Conservation (phyloP, 2,113 vertebrate genomes). For the Melanostigma gelatinosum region DNA sequence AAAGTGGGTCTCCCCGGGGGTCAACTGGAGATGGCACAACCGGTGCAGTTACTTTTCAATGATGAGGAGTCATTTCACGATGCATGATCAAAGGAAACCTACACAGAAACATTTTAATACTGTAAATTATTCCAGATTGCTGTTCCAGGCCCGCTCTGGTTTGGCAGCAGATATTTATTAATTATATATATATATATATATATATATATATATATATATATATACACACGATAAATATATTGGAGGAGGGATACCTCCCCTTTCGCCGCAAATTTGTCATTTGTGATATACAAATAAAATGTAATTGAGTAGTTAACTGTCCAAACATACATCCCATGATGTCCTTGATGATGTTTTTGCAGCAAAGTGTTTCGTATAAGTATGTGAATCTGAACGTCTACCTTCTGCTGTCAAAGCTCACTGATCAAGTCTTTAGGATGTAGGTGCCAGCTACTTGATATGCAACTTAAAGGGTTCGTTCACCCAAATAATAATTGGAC, state of each 20-base stretch:
- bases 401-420: neutral
- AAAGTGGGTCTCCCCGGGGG: constrained; percentile 31
- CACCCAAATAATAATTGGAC: neutral
- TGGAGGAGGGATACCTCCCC: too few relatives aligned
- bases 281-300: too few relatives aligned
- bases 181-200: too few relatives aligned
- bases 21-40: constrained; percentile 14
- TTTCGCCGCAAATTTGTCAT: too few relatives aligned
- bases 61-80: constrained; percentile 5
- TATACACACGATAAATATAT: too few relatives aligned
- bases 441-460: neutral
- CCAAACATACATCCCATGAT: too few relatives aligned
- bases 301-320: too few relatives aligned
- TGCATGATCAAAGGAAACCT: neutral
- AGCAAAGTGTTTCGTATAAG: too few relatives aligned
- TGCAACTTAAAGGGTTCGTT: neutral
- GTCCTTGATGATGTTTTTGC: too few relatives aligned
- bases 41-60: constrained; percentile 1
- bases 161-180: too few relatives aligned
- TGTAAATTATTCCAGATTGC: neutral
- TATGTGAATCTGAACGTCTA: too few relatives aligned
- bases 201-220: too few relatives aligned
- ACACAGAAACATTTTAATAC: neutral
- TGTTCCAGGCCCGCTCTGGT: neutral
- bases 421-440: neutral